These are phyloP conservation scores for Psephotus haematonotus DNA, from an alignment of 2,113 vertebrate genomes.

Conservation along the genomic window DNA sequence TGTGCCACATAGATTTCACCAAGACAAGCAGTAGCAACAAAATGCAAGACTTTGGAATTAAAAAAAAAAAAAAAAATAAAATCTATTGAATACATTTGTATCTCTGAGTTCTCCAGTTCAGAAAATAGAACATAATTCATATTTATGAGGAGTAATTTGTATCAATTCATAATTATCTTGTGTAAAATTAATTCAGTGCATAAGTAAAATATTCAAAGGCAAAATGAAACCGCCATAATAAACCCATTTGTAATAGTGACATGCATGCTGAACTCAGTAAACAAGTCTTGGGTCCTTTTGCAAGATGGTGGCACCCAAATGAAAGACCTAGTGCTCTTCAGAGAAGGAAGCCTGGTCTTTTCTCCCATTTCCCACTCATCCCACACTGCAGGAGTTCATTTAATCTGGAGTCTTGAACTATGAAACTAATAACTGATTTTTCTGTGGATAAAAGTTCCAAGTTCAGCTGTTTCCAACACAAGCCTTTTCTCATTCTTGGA, in stretches of 20 bases:
- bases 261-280: not conserved
- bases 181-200: constrained; percentile 27
- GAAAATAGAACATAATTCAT: constrained; percentile 33
- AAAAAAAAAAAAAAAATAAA: not conserved
- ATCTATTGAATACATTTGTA: not conserved
- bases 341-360: not conserved
- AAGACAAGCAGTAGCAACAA: not conserved
- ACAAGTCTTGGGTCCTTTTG: not conserved
- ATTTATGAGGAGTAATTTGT: constrained; percentile 54
- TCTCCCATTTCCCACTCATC: not conserved
- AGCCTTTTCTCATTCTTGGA: not conserved
- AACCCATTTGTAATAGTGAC: not conserved
- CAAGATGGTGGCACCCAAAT: not conserved
- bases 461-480: not conserved
- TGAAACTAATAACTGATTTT: not conserved
- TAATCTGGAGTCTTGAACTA: not conserved
- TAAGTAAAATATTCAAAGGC: constrained; percentile 26
- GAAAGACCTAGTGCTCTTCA: not conserved
- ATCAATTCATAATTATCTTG: constrained; percentile 45
- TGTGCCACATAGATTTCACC: not conserved
- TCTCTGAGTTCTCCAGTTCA: not conserved
- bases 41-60: not conserved
- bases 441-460: not conserved
- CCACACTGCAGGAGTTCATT: not conserved
- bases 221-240: not conserved